These are phyloP conservation scores for Procambarus virginalis DNA, from an alignment of 1,140 invertebrate genomes.

Conservation along the genomic window DNA sequence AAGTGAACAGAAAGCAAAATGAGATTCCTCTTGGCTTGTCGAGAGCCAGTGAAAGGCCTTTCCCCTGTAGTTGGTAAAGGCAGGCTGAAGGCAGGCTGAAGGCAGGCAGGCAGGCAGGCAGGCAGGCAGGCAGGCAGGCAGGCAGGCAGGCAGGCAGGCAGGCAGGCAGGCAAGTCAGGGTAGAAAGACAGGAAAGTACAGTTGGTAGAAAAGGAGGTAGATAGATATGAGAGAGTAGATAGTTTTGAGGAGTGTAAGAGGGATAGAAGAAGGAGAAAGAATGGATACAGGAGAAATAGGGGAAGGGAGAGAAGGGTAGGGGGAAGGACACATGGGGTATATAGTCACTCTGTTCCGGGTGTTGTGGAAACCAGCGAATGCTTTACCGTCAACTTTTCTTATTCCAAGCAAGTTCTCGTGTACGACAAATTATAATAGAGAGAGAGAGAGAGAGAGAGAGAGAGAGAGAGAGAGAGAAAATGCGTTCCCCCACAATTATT, in stretches of 20 bases:
- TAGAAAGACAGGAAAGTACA: neutral
- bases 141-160: neutral
- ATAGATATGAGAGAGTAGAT: no score
- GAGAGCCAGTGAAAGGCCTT: conserved; percentile 47
- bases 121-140: no score
- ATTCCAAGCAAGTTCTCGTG: no score
- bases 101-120: neutral
- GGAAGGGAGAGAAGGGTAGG: neutral
- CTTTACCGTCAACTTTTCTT: no score
- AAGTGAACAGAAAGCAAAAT: conserved; percentile 59
- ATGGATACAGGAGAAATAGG: neutral
- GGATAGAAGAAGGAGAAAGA: neutral
- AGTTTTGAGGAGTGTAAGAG: neutral
- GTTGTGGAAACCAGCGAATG: conserved; percentile 25
- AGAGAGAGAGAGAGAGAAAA: neutral
- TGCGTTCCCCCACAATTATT: neutral
- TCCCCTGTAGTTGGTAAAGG: neutral
- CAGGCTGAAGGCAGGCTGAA: no score
- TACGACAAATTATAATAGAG: no score
- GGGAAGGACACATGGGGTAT: neutral
- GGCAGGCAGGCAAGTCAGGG: no score
- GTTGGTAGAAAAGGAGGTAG: neutral
- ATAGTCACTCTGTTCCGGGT: conserved; percentile 9
- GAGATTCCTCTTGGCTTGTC: conserved; percentile 48
- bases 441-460: no score